A percentile compares a stretch with the other conserved stretches of the same genome.
These are phyloP conservation scores for Uria aalge DNA, from an alignment of 2,113 vertebrate genomes.

Conservation along the genomic window DNA sequence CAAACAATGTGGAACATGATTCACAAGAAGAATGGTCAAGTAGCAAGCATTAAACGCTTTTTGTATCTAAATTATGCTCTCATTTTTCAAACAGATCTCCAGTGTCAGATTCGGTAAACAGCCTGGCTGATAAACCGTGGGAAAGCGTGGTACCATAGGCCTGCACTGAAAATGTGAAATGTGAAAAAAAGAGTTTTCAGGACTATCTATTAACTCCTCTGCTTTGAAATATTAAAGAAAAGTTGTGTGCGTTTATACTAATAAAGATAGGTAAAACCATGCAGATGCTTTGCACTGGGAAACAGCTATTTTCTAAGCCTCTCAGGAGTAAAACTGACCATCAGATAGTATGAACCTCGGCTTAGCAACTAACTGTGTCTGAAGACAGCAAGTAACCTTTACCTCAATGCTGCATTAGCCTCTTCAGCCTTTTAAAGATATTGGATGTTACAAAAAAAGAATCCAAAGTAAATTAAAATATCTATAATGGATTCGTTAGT, in stretches of 20 bases:
- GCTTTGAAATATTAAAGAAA: background rate
- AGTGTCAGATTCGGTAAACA: background rate
- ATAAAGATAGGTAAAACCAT: background rate
- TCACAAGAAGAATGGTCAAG: background rate
- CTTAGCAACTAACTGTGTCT: background rate
- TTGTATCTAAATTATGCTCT: background rate
- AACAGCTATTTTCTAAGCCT: background rate
- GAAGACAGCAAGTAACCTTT: background rate
- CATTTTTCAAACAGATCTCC: background rate
- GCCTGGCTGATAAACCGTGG: background rate
- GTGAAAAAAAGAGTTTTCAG: background rate
- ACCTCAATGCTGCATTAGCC: background rate
- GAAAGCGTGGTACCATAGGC: background rate
- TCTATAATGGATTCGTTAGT: background rate
- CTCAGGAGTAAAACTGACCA: background rate
- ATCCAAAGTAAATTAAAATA: background rate
- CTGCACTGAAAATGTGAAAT: background rate
- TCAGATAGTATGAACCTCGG: background rate
- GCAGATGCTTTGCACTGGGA: background rate
- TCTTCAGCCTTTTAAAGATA: background rate
- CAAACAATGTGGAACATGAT: background rate
- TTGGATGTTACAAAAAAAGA: background rate
- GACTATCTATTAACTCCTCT: background rate
- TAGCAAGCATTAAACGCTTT: background rate
- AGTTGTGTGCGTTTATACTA: background rate